Base-by-base conservation (phyloP, 1,140 invertebrate species). In the Cyphomyrmex costatus region DNA sequence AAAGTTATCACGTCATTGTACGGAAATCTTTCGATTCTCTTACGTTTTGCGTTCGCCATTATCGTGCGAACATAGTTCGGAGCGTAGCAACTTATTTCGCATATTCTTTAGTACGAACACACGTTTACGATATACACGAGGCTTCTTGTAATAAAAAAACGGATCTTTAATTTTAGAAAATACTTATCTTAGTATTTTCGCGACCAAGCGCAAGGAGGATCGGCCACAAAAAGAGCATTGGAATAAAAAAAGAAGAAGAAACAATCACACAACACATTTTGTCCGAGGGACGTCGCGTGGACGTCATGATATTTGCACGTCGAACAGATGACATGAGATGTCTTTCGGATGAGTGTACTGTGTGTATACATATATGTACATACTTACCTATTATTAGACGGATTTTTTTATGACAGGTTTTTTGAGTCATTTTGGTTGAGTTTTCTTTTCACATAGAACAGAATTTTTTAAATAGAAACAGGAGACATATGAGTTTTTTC, bases 121-220 rank as follows among this genome's bases (percentile, higher is more conserved):
- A 42, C 10, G 10, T 53, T 53, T 14, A 68, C 46, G 63, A 80
- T 6, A 80, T 6, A 80, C 78, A 60, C 66, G 36, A 83, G 46
- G 51, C 79, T 83, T 83, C 27, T 74, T 83, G 79, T 70, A 61
- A 73, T 46, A 51, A 82, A 51, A 82, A 56, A 71, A 14, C 33
- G 49, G 16, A 82, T 33, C 46, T 49, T 83, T 49, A 74, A 60
- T 73, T 74, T 73, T 74, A 83, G 68, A 83, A 83, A 46, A 46
- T 49, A 46, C 49, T 36, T 42, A 12, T 60, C 21, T 80, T 51
- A 16, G 30, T 46, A 53, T 46, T 65, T 46, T 58, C 24, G 14
- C 68, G 79, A 49, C n/a, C 36, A 49, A 70, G 36, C 53, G 51
- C 79, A 73, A 60, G 12, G 53, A 74, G 79, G 68, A 3, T 83